A percentile compares a stretch with the other conserved stretches of the same genome.
phyloP scores from a whole-genome alignment of 2,113 vertebrate species.

The Alaudala cheleensis region DNA sequence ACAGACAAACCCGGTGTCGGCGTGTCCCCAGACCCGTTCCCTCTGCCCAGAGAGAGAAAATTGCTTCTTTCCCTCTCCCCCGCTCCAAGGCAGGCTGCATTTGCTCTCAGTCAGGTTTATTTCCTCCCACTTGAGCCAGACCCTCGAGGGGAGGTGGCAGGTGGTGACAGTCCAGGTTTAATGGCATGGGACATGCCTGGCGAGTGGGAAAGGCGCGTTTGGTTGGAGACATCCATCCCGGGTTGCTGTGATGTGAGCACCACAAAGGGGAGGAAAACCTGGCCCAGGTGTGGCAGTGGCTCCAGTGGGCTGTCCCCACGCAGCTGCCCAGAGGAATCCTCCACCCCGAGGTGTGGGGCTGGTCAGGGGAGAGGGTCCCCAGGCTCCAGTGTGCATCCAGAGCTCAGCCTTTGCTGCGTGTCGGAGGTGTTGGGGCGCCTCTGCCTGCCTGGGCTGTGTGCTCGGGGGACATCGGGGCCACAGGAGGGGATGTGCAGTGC shows the following conservation, averaged over 20 bases:
- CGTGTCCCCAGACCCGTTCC: rapidly evolving
- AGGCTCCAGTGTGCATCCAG: rapidly evolving
- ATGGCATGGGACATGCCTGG: rapidly evolving
- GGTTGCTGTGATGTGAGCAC: not conserved
- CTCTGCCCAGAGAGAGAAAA: rapidly evolving
- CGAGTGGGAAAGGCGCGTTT: rapidly evolving
- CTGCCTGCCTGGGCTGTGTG: too few relatives aligned
- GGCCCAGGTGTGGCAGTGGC: rapidly evolving
- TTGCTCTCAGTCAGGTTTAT: not conserved
- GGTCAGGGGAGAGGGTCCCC: not conserved
- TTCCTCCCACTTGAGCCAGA: not conserved
- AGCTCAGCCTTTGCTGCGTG: not conserved
- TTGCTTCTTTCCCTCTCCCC: not conserved
- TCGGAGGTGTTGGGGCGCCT: rapidly evolving
- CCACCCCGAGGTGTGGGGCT: rapidly evolving
- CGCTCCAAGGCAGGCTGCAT: rapidly evolving
- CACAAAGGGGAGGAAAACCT: rapidly evolving
- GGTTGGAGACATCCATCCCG: not conserved
- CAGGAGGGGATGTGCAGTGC: not conserved
- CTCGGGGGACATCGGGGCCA: rapidly evolving
- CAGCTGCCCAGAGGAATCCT: rapidly evolving
- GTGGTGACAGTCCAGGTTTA: not conserved
- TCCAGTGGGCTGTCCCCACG: rapidly evolving
- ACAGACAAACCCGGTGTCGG: rapidly evolving
- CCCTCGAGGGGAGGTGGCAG: not conserved